Evolutionary conservation across 2,797 vertebrate genomes (phyloP), one percentile per base, ranked within the genome.

Genomic region (Myotis daubentonii): DNA sequence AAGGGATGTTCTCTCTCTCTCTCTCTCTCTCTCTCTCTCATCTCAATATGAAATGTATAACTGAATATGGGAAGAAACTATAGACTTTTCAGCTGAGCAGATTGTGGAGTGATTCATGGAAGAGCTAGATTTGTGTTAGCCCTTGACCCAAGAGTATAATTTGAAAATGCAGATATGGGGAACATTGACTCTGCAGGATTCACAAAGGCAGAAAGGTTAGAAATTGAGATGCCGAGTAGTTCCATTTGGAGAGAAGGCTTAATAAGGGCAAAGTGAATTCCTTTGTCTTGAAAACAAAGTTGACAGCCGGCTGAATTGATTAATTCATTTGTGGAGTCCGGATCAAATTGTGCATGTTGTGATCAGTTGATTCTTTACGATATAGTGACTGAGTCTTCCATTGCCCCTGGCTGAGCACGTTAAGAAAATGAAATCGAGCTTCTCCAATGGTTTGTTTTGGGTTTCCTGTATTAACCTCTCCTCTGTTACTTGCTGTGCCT

Each of bases 361-460:
- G 49, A 93, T 66, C 36, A n/a, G 68, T 25, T 78, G 30, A 89
- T 66, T 96, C 74, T 94, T 96, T 95, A 96, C 62, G 83, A 85
- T 94, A 92, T 41, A 94, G 16, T n/a, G 47, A 93, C 41, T 55
- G 49, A 83, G 49, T 44, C 55, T 94, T 72, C 91, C 83, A 81
- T 91, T 87, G 49, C 41, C 60, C 36, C 65, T 81, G 81, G 57
- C 62, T 91, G 66, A 94, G 38, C 60, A 84, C n/a, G 68, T 68
- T 92, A 85, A 95, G 93, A 92, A 89, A 96, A 84, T 33, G 11
- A 47, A 95, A 89, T 87, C 92, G 74, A 93, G 65, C 89, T 94
- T 95, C 74, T 85, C 70, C 30, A 80, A 60, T 68, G 47, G 36
- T 78, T 95, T 93, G 66, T 89, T 96, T 86, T 93, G 60, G 25